These are phyloP conservation scores for Oscheius sp. DNA, from an alignment of 2,888 invertebrate species.

Conservation along the genomic window DNA sequence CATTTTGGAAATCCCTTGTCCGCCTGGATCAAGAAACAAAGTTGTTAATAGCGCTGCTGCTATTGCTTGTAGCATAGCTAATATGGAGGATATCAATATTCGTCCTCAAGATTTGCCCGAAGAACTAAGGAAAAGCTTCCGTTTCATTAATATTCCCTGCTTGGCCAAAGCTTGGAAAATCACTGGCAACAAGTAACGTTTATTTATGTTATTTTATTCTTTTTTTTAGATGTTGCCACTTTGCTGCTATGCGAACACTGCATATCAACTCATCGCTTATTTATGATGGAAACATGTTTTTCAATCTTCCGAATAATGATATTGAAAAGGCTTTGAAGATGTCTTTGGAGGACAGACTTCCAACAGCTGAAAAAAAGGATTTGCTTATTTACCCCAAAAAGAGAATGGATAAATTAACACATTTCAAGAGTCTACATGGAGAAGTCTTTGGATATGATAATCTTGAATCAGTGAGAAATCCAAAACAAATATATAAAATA, in stretches of 20 bases:
- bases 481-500: neutral
- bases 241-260: neutral
- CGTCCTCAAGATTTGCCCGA: neutral
- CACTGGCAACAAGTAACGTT: neutral
- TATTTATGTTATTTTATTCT: neutral
- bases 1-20: neutral
- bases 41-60: neutral
- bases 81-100: neutral
- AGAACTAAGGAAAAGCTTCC: neutral
- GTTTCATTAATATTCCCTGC: neutral
- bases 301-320: neutral
- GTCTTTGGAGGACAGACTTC: neutral
- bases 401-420: neutral
- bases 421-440: neutral
- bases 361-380: neutral
- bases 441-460: neutral
- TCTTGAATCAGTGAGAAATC: neutral
- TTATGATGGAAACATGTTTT: neutral
- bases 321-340: neutral
- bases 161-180: neutral
- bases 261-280: neutral
- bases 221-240: neutral
- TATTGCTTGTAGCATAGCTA: neutral
- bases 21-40: neutral
- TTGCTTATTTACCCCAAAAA: neutral